Base-by-base conservation (phyloP, 2,113 vertebrate genomes). In the Leptodactylus fuscus region DNA sequence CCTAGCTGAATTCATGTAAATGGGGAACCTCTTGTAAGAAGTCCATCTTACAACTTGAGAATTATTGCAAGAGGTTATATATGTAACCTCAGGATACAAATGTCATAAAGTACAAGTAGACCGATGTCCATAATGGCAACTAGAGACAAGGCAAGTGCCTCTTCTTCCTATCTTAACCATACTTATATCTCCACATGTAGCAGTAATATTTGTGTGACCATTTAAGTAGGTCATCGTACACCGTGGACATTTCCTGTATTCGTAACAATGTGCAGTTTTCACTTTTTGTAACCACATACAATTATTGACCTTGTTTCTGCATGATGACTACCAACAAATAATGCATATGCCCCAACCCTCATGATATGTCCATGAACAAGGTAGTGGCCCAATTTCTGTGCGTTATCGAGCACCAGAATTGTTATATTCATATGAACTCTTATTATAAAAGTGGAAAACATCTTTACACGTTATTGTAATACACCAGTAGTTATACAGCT, bases 181-280 rank as follows among this genome's bases (percentile, higher is more conserved):
- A 10, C 32, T 38, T 38, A 69, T 4, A 38, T 22, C 65, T 69
- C 15, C 15, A 32, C 13, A 67, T 32, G 8, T 71, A n/a, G 20
- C 36, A 46, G 1, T 48, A 15, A 27, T n/a, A 46, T 48, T 7
- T 46, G 32, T 49, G 15, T 55, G 22, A n/a, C 22, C 2, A 58
- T 58, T 36, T 58, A 60, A 79, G 51, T 58, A 36, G 76, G 32
- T 38, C 76, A 60, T 15, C 6, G 36, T 41, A 41, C n/a, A 79
- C 22, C 34, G 38, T 38, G 32, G 76, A 22, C 76, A 58, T 79
- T 79, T 79, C 76, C 51, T 55, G 29, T 38, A 36, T 77, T 51
- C 16, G 13, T 9, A 13, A 60, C 36, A 22, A 41, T 24, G 11
- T 36, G 10, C 49, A 9, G 41, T 24, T 79, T 24, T 79, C 51